Evolutionary conservation across 2,888 invertebrate species (phyloP), one percentile per base, ranked within the genome.

Genomic region (Acleris literana): DNA sequence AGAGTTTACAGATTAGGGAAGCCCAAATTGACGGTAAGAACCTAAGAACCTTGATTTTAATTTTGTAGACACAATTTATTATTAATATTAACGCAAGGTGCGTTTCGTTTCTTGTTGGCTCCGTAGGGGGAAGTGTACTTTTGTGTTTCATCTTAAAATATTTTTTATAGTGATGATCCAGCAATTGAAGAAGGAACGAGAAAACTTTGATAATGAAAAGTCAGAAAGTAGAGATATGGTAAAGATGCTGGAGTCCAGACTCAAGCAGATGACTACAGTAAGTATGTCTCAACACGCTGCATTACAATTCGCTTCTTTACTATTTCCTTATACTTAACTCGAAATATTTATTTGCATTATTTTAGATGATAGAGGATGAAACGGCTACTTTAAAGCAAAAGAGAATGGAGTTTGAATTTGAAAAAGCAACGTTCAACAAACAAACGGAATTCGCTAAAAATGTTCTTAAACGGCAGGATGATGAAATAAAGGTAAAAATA

Each of bases 401-500:
- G 73, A 91, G 92, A 72, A 92, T 94, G 81, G 94, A 93, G 65
- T 88, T 95, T 72, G 93, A 94, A 63, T 94, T 94, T 63, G 93
- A 94, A 81, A 93, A 93, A 63, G 91, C 94, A n/a, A 94, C 94
- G 1, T 92, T 94, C 55, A 93, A 90, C 72, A 92, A 94, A 72
- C 94, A 95, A 81, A 91, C 93, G 0, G 94, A 94, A 77, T 94
- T 93, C 74, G 93, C 93, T 11, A 92, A 93, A 74, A 89, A 88
- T 69, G 81, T 93, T 25, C 79, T 94, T 1, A 94, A 94, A 72
- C 88, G 93, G 68, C 94, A 94, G 80, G 90, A 94, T 59, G 94
- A 94, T 71, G 94, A 94, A 83, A 80, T 94, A 6, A 94, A 94
- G 86, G 94, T 94, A 39, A 39, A 39, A 39, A 1, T 39, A 39